These are phyloP conservation scores for Mythimna ferrago DNA, from an alignment of 2,888 invertebrate genomes.

Conservation along the genomic window DNA sequence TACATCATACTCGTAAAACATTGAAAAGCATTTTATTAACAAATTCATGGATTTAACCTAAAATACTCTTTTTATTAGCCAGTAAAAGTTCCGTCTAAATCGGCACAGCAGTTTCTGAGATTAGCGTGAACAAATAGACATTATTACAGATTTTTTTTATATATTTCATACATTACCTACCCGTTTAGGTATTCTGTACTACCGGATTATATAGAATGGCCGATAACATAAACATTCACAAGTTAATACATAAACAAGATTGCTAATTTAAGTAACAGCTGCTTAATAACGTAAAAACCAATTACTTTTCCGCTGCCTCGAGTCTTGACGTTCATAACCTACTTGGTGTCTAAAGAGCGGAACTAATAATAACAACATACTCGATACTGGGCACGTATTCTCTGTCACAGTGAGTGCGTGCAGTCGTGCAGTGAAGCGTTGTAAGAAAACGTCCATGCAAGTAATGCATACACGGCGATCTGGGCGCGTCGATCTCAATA, in stretches of 20 bases:
- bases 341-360: constrained; percentile 26
- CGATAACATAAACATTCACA: not conserved
- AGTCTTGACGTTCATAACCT: not conserved
- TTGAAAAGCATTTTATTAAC: not conserved
- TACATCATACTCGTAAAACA: not conserved
- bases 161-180: too few species aligned
- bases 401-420: constrained; percentile 16
- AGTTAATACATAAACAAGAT: not conserved
- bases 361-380: constrained; percentile 25
- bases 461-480: not conserved
- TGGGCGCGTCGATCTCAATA: too few species aligned
- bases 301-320: not conserved
- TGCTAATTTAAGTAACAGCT: constrained; percentile 2
- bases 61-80: too few species aligned
- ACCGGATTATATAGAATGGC: too few species aligned
- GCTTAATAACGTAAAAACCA: not conserved
- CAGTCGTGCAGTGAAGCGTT: constrained; percentile 27
- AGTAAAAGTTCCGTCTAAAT: not conserved
- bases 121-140: not conserved
- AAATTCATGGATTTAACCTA: not conserved
- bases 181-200: too few species aligned
- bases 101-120: not conserved
- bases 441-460: constrained; percentile 9
- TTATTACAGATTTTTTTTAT: not conserved
- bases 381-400: constrained; percentile 3